A percentile compares a stretch with the other conserved stretches of the same genome.
Conservation (phyloP, 92 coral and sea anemone species). For the Nematostella vectensis region DNA sequence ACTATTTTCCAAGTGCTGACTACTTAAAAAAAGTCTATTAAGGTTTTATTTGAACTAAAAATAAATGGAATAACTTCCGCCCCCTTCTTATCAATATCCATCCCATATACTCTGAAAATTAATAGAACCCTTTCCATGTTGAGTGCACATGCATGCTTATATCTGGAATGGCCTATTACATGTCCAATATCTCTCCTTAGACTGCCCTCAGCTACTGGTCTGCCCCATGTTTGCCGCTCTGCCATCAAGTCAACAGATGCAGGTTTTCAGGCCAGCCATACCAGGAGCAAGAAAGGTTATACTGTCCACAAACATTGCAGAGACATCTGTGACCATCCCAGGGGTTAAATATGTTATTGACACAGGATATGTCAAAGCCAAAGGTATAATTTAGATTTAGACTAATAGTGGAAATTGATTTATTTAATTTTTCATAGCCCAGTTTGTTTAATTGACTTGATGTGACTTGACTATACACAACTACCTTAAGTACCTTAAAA, state of each 20-base stretch:
- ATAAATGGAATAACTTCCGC: too few relatives aligned
- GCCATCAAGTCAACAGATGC: constrained; percentile 87
- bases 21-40: too few relatives aligned
- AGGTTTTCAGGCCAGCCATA: constrained; percentile 67
- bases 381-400: too few relatives aligned
- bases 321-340: constrained; percentile 92
- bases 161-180: too few relatives aligned
- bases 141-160: too few relatives aligned
- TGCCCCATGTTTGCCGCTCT: constrained; percentile 98
- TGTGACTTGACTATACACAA: not conserved
- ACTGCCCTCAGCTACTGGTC: constrained; percentile 59
- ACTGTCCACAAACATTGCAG: constrained; percentile 95
- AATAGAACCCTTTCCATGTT: too few relatives aligned
- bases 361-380: constrained; percentile 97
- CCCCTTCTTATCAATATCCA: too few relatives aligned
- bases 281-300: constrained; percentile 71
- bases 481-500: too few relatives aligned
- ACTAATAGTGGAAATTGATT: not conserved
- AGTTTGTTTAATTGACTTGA: not conserved
- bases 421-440: too few relatives aligned
- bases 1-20: too few relatives aligned
- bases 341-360: constrained; percentile 95
- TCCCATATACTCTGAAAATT: too few relatives aligned
- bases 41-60: too few relatives aligned
- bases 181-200: constrained; percentile 10